Evolutionary conservation across 2,113 vertebrate genomes (phyloP).

Genomic region (Oryzias curvinotus): DNA sequence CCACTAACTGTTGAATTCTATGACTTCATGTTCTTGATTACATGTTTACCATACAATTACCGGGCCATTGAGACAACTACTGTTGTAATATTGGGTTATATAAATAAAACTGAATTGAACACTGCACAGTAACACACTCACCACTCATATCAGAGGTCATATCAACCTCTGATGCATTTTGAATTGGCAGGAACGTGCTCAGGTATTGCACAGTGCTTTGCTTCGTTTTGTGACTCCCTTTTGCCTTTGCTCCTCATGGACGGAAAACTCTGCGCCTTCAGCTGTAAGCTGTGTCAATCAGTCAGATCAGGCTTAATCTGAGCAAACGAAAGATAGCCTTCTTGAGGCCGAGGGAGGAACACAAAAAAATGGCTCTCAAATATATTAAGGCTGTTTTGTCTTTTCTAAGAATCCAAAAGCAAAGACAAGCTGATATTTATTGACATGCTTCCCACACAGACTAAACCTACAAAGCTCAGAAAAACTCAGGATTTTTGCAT

Average conservation of each 20-base stretch:
- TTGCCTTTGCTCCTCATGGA: conserved; percentile 47
- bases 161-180: background rate
- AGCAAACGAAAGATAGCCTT: conserved; percentile 40
- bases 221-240: conserved; percentile 25
- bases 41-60: no score
- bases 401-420: background rate
- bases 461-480: background rate
- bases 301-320: conserved; percentile 65
- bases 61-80: no score
- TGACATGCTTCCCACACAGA: background rate
- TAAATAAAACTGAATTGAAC: background rate
- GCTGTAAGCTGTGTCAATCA: conserved; percentile 68
- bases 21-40: no score
- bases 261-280: conserved; percentile 63
- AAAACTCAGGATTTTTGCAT: no score
- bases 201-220: background rate
- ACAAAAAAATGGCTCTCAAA: conserved; percentile 13
- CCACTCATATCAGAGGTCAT: background rate
- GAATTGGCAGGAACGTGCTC: background rate
- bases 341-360: conserved; percentile 27
- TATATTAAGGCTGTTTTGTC: background rate
- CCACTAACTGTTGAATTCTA: no score
- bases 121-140: background rate
- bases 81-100: no score
- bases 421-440: background rate